Evolutionary conservation across 2,888 invertebrate genomes (phyloP).

Genomic region (Epinotia bilunana): DNA sequence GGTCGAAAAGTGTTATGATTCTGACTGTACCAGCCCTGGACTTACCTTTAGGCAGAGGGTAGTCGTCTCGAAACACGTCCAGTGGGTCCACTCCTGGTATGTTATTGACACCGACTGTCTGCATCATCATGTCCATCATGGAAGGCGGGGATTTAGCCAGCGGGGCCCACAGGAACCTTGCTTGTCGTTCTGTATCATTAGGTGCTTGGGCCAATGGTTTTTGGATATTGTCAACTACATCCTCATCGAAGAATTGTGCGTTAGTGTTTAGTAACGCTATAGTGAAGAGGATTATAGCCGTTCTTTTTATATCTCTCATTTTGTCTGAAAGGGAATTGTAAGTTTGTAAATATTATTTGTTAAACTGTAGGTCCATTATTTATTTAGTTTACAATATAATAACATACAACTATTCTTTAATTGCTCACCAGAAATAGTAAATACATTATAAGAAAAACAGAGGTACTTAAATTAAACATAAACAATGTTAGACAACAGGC

Average conservation of each 20-base stretch:
- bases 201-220: constrained; percentile 41
- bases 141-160: constrained; percentile 52
- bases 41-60: constrained; percentile 77
- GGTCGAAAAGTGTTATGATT: no score
- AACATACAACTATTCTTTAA: no score
- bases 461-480: no score
- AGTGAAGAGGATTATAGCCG: constrained; percentile 50
- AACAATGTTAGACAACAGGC: no score
- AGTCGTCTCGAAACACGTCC: constrained; percentile 74
- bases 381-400: no score
- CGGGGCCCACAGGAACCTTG: constrained; percentile 60
- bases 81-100: constrained; percentile 70
- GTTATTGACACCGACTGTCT: constrained; percentile 64
- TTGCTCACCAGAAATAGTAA: no score
- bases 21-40: background rate
- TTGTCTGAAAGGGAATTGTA: constrained; percentile 53
- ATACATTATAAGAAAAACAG: no score
- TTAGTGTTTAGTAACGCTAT: constrained; percentile 51
- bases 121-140: constrained; percentile 73
- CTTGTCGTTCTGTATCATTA: constrained; percentile 18
- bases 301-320: constrained; percentile 58
- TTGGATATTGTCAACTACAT: constrained; percentile 58
- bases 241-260: constrained; percentile 55
- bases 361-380: no score
- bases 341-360: background rate